These are phyloP conservation scores for Neoaliturus tenellus DNA, from an alignment of 2,888 invertebrate genomes.

Conservation along the genomic window DNA sequence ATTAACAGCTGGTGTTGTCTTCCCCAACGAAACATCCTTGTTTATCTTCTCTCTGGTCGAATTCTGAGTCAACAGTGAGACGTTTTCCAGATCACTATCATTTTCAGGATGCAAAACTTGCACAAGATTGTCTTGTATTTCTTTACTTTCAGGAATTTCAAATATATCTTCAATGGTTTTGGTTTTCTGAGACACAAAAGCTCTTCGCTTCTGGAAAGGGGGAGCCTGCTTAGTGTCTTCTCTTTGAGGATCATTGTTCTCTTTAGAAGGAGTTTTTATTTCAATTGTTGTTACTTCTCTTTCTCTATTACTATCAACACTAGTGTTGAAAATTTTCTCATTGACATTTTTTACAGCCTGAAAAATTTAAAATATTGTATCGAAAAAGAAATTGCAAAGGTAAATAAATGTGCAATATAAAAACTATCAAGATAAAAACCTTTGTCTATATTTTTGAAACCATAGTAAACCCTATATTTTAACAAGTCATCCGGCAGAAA, in stretches of 20 bases:
- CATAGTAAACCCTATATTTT: too few relatives aligned
- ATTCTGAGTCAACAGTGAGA: background rate
- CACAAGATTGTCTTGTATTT: background rate
- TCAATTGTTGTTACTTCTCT: background rate
- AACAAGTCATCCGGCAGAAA: too few relatives aligned
- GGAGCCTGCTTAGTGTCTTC: background rate
- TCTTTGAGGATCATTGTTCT: background rate
- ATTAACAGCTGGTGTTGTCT: background rate
- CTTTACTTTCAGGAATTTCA: background rate
- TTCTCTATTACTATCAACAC: background rate
- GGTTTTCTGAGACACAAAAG: slow-evolving; percentile 50
- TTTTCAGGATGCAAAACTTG: slow-evolving; percentile 10
- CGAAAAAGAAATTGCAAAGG: too few relatives aligned
- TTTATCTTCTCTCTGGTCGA: background rate
- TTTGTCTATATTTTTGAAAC: too few relatives aligned
- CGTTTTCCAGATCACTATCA: slow-evolving; percentile 28
- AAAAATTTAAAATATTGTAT: background rate
- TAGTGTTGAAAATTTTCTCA: background rate
- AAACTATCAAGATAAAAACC: too few relatives aligned
- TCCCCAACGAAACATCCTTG: background rate
- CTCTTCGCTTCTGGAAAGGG: slow-evolving; percentile 36
- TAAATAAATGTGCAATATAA: too few relatives aligned
- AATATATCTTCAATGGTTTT: slow-evolving; percentile 39
- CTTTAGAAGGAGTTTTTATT: background rate
- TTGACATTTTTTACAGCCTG: background rate